Conservation (phyloP, 1,140 invertebrate species). For the Eufriesea mexicana region DNA sequence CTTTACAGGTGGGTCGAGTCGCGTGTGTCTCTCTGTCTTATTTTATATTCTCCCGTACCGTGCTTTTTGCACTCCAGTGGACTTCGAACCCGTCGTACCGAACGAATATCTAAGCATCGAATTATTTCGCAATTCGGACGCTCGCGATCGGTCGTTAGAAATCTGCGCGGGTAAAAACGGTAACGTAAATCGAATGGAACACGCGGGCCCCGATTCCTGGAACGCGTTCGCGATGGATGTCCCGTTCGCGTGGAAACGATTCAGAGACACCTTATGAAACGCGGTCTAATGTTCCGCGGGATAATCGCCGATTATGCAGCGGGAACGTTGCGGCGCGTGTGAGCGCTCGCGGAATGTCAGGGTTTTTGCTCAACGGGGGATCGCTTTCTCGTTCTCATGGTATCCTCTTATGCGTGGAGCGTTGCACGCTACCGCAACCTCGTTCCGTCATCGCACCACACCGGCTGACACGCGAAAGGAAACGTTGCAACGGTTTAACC, state of each 20-base stretch:
- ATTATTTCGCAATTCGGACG: too few relatives aligned
- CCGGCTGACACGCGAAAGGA: constrained; percentile 15
- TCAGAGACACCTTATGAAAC: too few relatives aligned
- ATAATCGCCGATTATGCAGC: not conserved
- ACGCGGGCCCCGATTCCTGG: too few relatives aligned
- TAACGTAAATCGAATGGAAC: too few relatives aligned
- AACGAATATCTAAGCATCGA: too few relatives aligned
- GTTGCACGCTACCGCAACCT: constrained; percentile 56
- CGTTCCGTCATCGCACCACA: constrained; percentile 33
- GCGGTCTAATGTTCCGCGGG: not conserved
- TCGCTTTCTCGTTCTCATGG: constrained; percentile 57
- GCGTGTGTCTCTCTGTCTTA: too few relatives aligned
- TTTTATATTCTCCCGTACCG: too few relatives aligned
- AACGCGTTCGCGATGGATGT: not conserved
- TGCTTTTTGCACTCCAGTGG: too few relatives aligned
- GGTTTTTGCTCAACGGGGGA: constrained; percentile 20
- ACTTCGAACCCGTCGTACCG: too few relatives aligned
- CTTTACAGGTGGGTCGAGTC: too few relatives aligned
- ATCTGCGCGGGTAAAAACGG: too few relatives aligned
- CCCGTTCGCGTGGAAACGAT: not conserved
- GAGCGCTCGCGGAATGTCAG: constrained; percentile 14
- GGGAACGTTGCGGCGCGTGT: not conserved
- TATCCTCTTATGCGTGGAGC: constrained; percentile 47
- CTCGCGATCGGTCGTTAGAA: too few relatives aligned
- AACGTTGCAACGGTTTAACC: constrained; percentile 10